Evolutionary conservation across 2,888 invertebrate genomes (phyloP).

Genomic region (Ophion costatus): DNA sequence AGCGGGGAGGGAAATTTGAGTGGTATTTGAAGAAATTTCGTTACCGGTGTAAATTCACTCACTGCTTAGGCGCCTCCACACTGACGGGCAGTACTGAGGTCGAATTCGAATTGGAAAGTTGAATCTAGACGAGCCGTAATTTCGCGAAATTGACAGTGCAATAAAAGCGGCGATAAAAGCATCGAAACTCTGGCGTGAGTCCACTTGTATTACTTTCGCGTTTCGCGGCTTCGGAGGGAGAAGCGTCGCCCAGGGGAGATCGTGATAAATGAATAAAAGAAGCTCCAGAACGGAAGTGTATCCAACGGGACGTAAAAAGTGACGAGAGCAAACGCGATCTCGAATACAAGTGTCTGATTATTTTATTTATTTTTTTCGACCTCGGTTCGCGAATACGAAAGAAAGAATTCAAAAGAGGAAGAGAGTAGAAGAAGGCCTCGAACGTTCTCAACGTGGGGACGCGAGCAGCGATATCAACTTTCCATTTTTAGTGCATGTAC

Average conservation of each 20-base stretch:
- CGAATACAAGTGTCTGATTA: background rate
- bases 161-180: background rate
- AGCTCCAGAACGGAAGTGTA: constrained; percentile 59
- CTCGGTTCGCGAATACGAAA: background rate
- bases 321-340: constrained; percentile 16
- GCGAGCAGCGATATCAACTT: constrained; percentile 7
- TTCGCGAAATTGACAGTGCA: background rate
- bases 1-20: background rate
- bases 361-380: background rate
- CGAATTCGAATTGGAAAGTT: background rate
- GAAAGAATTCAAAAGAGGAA: background rate
- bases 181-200: background rate
- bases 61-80: too few species aligned
- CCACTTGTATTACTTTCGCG: background rate
- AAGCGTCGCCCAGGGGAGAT: background rate
- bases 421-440: constrained; percentile 1
- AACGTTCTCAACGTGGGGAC: background rate
- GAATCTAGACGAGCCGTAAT: background rate
- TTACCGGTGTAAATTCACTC: background rate
- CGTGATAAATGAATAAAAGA: constrained; percentile 61
- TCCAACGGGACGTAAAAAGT: constrained; percentile 59
- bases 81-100: background rate
- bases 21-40: background rate
- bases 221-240: background rate
- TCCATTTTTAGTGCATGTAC: constrained; percentile 19